These are phyloP conservation scores for Danio jaintianensis DNA, from an alignment of 2,797 vertebrate genomes.

Conservation along the genomic window DNA sequence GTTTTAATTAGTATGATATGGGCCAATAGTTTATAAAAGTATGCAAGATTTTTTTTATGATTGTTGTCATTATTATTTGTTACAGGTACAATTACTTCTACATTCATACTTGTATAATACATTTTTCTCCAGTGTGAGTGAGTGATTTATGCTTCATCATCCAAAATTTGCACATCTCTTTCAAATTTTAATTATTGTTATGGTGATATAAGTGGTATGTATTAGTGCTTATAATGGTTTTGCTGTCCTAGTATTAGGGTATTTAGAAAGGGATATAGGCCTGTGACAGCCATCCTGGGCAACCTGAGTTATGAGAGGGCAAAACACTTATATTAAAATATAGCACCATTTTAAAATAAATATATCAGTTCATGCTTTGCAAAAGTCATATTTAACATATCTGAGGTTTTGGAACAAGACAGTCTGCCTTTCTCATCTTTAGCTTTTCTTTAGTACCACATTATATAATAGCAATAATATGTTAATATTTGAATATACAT, in stretches of 20 bases:
- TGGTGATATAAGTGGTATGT: background rate
- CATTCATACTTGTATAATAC: conserved; percentile 64
- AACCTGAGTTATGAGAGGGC: conserved; percentile 39
- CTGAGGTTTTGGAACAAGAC: conserved; percentile 27
- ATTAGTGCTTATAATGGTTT: background rate
- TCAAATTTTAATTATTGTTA: background rate
- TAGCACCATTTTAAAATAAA: conserved; percentile 64
- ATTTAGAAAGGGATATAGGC: background rate
- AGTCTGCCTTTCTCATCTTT: background rate
- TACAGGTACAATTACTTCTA: conserved; percentile 37
- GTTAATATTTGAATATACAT: conserved; percentile 17
- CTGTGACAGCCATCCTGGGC: background rate
- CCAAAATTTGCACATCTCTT: background rate
- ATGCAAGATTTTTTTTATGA: background rate
- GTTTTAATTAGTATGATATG: background rate
- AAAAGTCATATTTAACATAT: conserved; percentile 43
- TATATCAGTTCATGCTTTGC: conserved; percentile 53
- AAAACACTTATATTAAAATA: conserved; percentile 44
- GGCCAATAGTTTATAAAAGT: background rate
- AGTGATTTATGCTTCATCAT: background rate
- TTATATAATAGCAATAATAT: conserved; percentile 8
- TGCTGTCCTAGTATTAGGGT: background rate
- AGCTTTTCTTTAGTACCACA: conserved; percentile 7
- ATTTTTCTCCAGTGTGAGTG: conserved; percentile 42
- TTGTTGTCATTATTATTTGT: background rate